Percentiles rank a stretch among this genome's conserved stretches.
phyloP scores from a whole-genome alignment of 1,140 invertebrate genomes.

The Hyphantria cunea region DNA sequence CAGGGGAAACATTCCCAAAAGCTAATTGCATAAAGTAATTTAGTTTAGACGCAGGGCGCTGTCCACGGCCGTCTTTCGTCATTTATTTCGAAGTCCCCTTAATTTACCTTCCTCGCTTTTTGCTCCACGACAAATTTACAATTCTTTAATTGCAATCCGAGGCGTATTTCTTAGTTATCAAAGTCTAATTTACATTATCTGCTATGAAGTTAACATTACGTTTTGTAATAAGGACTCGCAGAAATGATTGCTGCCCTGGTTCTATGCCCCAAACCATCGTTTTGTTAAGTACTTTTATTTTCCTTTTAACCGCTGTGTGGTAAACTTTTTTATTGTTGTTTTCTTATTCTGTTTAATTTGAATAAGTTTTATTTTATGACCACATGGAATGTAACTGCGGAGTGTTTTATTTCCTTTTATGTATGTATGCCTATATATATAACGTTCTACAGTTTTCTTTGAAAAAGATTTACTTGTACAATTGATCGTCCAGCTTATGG shows the following conservation, averaged over 20 bases:
- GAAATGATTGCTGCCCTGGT: conserved; percentile 28
- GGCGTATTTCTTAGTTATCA: conserved; percentile 47
- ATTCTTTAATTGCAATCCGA: conserved; percentile 51
- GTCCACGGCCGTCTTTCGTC: conserved; percentile 43
- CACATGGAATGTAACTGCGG: conserved; percentile 18
- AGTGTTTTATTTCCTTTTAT: conserved; percentile 3
- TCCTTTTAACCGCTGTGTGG: conserved; percentile 29
- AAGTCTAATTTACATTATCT: conserved; percentile 44
- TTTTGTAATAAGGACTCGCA: conserved; percentile 22
- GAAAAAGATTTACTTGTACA: too few species aligned
- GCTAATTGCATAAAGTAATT: conserved; percentile 57
- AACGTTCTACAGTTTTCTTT: neutral
- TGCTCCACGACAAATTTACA: conserved; percentile 41
- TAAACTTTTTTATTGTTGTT: conserved; percentile 33
- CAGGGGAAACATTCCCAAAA: conserved; percentile 45
- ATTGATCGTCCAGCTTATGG: too few species aligned
- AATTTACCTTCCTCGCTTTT: conserved; percentile 44
- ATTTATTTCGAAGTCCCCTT: conserved; percentile 52
- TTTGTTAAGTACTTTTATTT: conserved; percentile 32
- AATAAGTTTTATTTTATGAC: conserved; percentile 29
- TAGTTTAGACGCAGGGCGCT: conserved; percentile 42
- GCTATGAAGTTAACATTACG: conserved; percentile 30
- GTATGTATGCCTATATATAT: too few species aligned
- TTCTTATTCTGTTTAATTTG: conserved; percentile 17
- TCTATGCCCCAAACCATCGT: conserved; percentile 29